Evolutionary conservation across 2,888 invertebrate genomes (phyloP), one percentile per base, ranked within the genome.

Genomic region (Anticlea derivata): DNA sequence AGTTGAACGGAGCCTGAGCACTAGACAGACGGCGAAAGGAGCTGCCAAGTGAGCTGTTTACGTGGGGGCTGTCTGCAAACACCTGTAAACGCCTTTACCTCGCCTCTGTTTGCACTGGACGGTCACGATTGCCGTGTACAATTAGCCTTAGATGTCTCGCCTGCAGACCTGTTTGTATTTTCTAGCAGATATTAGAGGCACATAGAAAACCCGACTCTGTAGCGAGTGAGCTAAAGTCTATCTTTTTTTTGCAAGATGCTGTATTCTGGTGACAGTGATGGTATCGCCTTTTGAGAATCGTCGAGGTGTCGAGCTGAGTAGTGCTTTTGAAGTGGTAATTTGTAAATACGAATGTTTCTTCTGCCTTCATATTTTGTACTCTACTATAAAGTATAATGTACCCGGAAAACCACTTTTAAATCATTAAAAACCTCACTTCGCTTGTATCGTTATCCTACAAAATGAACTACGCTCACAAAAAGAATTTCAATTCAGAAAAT

Each of bases 41-140:
- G 68, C 74, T 75, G 70, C 72, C 47, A 74, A 73, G 60, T 65
- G 71, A 73, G 73, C 75, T 86, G 84, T 88, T 88, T 87, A 85
- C 84, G 84, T 85, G 84, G 77, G 86, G 86, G 83, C 77, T 75
- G 79, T 83, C 78, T 65, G 80, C 82, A 84, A 83, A 87, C 84
- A 87, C 81, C 80, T 83, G 82, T 79, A 76, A 78, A 79, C 80
- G 75, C 79, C 79, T 78, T 77, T 75, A 63, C 72, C 67, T 74
- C 66, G 69, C 69, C 67, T 70, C 74, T 86, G 77, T 87, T 86
- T 86, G 76, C 68, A 74, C 79, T 83, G 82, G 81, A 81, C 80
- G 71, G 70, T 78, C 78, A 77, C 81, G 75, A 80, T 74, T 79
- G 79, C 82, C 74, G 73, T 78, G 81, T 80, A 80, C 85, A 86